These are phyloP conservation scores for Hylyphantes graminicola DNA, from an alignment of 1,140 invertebrate species.

Conservation along the genomic window DNA sequence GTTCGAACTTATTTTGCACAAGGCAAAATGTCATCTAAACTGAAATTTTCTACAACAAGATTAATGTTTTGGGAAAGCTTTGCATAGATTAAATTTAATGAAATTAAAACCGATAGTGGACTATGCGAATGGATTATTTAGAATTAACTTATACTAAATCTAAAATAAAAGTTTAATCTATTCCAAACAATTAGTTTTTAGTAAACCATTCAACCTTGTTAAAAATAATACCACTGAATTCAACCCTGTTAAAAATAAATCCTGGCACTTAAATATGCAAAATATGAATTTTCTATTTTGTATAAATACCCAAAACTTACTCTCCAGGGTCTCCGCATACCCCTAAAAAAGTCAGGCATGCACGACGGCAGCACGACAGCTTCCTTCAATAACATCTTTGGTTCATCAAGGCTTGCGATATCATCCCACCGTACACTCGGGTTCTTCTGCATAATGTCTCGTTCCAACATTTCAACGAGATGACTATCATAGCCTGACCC, in stretches of 20 bases:
- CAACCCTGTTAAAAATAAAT: background rate
- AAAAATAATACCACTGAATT: background rate
- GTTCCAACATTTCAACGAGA: constrained; percentile 93
- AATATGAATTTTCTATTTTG: background rate
- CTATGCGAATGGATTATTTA: too few relatives aligned
- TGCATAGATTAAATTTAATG: too few relatives aligned
- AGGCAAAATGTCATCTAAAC: too few relatives aligned
- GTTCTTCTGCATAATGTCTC: constrained; percentile 98
- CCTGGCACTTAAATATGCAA: background rate
- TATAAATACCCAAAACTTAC: constrained; percentile 58
- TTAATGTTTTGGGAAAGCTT: too few relatives aligned
- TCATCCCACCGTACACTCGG: constrained; percentile 97
- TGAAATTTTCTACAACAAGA: too few relatives aligned
- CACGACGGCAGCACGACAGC: constrained; percentile 97
- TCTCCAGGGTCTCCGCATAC: constrained; percentile 91
- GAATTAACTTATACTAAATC: too few relatives aligned
- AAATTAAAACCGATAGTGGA: too few relatives aligned
- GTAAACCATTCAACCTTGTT: background rate
- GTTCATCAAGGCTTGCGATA: constrained; percentile 95
- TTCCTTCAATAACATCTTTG: constrained; percentile 94
- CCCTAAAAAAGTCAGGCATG: constrained; percentile 99
- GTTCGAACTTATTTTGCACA: too few relatives aligned
- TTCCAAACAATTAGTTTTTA: background rate
- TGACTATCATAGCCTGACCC: constrained; percentile 89
- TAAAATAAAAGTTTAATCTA: too few relatives aligned